Evolutionary conservation across 2,888 invertebrate species (phyloP), one percentile per base, ranked within the genome.

Genomic region (Aleiodes leptofemur): DNA sequence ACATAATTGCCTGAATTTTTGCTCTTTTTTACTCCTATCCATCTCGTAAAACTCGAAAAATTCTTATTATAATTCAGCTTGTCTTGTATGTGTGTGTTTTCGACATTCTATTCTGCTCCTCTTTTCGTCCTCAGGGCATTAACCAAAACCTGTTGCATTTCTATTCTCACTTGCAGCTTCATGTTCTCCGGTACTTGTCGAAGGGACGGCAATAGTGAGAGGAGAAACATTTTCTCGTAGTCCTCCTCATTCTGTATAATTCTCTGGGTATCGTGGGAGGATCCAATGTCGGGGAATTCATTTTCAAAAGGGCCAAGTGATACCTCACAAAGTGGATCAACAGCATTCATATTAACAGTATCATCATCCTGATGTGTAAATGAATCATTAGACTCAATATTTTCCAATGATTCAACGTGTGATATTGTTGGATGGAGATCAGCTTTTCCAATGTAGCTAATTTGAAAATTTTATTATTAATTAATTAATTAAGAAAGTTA

Each of bases 141-240:
- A 0, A 77, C 82, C 48, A 88, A 69, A 16, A 86, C 83, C 78
- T 89, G 88, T 77, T 89, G 87, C 80, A 89, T 88, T 76, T 88
- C 86, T 85, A 89, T 89, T 76, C 87, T 83, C 2, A 88, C 86
- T 66, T 86, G 85, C 6, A 89, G 81, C 69, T 89, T 88, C 78
- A 84, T 85, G 43, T 86, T 85, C 51, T 88, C 87, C 31, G 88
- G 87, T 69, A 89, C 81, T 69, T 85, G 85, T 13, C 88, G 83
- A 55, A 88, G 77, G 43, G 86, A 86, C 55, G 88, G 88, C 68
- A 88, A 56, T 73, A 88, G 69, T 43, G 88, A 88, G 6, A 88
- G 77, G 4, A 89, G 83, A 74, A 89, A 89, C 88, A 88, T 88
- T 74, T 84, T 86, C 72, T 89, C 89, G 79, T 87, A 88, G 75